These are phyloP conservation scores for Sebastes cheni DNA, from an alignment of 2,797 vertebrate genomes.

Conservation along the genomic window DNA sequence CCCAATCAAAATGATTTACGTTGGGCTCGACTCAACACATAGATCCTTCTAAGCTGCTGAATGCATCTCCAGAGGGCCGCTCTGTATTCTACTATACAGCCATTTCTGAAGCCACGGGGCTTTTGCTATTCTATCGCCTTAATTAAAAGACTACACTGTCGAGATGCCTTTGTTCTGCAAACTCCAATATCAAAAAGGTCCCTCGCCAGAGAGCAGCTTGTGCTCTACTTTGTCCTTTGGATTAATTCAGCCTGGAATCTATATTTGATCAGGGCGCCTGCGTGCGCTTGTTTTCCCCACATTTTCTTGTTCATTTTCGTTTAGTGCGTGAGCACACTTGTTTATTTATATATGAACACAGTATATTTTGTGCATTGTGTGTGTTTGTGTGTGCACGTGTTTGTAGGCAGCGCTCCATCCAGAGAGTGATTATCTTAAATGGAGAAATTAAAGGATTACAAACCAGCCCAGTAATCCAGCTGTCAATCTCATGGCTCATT, in stretches of 20 bases:
- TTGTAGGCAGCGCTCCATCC: constrained; percentile 60
- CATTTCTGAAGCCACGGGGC: constrained; percentile 54
- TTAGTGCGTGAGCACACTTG: constrained; percentile 26
- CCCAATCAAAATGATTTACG: constrained; percentile 76
- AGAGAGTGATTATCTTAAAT: constrained; percentile 81
- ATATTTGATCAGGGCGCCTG: constrained; percentile 51
- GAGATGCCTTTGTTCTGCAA: constrained; percentile 71
- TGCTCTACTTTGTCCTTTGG: constrained; percentile 55
- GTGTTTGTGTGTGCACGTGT: constrained; percentile 16
- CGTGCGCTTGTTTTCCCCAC: constrained; percentile 21
- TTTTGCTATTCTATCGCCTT: constrained; percentile 62
- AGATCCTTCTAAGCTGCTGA: constrained; percentile 60
- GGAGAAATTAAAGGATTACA: constrained; percentile 86
- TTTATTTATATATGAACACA: constrained; percentile 19
- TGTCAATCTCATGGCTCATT: constrained; percentile 82
- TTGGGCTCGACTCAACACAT: constrained; percentile 45
- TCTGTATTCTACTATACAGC: constrained; percentile 37
- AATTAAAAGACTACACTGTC: constrained; percentile 72
- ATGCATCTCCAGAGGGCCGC: constrained; percentile 59
- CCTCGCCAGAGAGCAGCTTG: constrained; percentile 36
- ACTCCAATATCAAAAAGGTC: constrained; percentile 67
- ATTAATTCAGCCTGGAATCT: constrained; percentile 62
- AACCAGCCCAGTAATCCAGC: constrained; percentile 77
- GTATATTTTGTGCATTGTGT: constrained; percentile 25
- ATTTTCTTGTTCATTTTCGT: constrained; percentile 41